Conservation (phyloP, 2,113 vertebrate genomes). For the Gavialis gangeticus region DNA sequence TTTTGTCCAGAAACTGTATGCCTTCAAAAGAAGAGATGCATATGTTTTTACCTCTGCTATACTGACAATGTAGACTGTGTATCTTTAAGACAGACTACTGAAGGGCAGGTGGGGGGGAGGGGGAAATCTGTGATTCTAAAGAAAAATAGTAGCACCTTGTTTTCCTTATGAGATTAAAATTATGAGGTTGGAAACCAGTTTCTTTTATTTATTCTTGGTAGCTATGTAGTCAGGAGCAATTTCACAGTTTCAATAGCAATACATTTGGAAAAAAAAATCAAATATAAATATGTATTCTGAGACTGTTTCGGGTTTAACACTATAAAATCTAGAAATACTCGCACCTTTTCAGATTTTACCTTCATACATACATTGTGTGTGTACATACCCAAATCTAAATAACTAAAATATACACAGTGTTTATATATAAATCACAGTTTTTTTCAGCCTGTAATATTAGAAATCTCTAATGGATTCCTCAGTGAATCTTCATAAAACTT, state of each 20-base stretch:
- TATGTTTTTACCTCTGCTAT: not conserved
- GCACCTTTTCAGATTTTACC: not conserved
- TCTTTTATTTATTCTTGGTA: not conserved
- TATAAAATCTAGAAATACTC: not conserved
- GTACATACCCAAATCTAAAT: not conserved
- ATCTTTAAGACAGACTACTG: not conserved
- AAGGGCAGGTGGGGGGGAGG: not conserved
- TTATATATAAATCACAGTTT: not conserved
- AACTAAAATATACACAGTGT: not conserved
- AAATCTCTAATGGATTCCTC: not conserved
- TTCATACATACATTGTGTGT: not conserved
- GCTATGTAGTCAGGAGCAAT: slow-evolving; percentile 10
- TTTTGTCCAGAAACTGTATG: not conserved
- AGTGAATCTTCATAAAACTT: not conserved
- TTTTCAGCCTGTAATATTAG: not conserved
- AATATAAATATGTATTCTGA: not conserved
- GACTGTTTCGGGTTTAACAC: not conserved
- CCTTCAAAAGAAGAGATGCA: not conserved
- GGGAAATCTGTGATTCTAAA: not conserved
- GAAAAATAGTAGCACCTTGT: not conserved
- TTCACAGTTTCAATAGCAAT: slow-evolving; percentile 35
- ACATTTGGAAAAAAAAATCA: not conserved
- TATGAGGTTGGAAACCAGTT: not conserved
- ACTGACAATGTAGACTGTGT: not conserved
- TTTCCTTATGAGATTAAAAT: not conserved